Conservation (phyloP, 1,140 invertebrate genomes). For the Drosophila sulfurigaster region DNA sequence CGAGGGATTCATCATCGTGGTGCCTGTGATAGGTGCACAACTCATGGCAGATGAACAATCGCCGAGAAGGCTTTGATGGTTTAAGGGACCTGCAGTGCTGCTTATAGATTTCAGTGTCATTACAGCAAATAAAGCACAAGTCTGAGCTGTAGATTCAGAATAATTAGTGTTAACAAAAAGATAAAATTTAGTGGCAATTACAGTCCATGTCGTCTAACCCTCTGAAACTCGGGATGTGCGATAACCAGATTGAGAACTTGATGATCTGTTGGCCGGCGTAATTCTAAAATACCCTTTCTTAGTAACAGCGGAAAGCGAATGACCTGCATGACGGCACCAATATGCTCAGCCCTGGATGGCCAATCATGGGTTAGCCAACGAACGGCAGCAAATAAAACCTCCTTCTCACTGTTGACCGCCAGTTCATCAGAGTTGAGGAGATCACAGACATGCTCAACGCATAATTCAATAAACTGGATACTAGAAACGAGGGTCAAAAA, state of each 20-base stretch:
- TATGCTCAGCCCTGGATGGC: slow-evolving; percentile 2
- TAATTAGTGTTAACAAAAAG: neutral
- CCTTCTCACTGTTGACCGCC: slow-evolving; percentile 48
- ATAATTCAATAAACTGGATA: slow-evolving; percentile 33
- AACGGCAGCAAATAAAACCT: slow-evolving; percentile 52
- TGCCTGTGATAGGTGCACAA: slow-evolving; percentile 40
- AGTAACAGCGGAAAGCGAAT: slow-evolving; percentile 28
- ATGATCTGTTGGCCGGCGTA: slow-evolving; percentile 9
- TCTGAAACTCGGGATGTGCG: neutral
- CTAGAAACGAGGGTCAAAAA: slow-evolving; percentile 50
- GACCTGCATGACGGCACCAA: slow-evolving; percentile 8
- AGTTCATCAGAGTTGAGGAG: slow-evolving; percentile 44
- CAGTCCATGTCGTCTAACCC: neutral
- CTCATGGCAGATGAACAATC: slow-evolving; percentile 47
- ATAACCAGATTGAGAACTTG: slow-evolving; percentile 16
- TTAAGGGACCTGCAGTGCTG: slow-evolving; percentile 26
- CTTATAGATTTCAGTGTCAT: slow-evolving; percentile 8
- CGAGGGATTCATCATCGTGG: neutral
- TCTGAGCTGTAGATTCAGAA: slow-evolving; percentile 12
- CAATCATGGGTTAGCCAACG: slow-evolving; percentile 57
- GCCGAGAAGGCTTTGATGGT: neutral
- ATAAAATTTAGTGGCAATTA: neutral
- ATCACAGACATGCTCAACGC: neutral
- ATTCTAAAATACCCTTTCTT: neutral
- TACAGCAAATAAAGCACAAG: slow-evolving; percentile 1